Base-by-base conservation (phyloP, 2,113 vertebrate genomes). In the Corydoras maculifer region DNA sequence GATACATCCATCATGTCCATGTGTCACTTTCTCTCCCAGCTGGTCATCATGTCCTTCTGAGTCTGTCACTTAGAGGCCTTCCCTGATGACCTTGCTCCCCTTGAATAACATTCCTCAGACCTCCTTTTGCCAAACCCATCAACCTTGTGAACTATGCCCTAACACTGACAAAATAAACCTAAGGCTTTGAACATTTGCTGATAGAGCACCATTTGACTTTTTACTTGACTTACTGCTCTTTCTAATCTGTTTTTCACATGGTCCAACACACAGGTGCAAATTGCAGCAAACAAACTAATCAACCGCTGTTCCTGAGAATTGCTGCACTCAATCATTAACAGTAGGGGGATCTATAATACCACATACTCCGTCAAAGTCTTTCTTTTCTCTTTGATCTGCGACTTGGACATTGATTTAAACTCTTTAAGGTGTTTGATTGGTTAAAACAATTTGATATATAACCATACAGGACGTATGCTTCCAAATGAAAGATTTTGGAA, bases 41-140 rank as follows among this genome's bases (percentile, higher is more conserved):
- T 67, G 59, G 25, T 75, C 15, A 55, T 55, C 65, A 61, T 72
- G 80, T 29, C 85, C 82, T 86, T 84, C 86, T 87, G 85, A 88
- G 82, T 85, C 85, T 85, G 79, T 78, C 75, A 84, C 77, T 75
- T 77, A 83, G 57, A 68, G 62, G 35, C 9, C 68, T 29, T 84
- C 76, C 63, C 65, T 66, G 60, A 53, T 76, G 32, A 32, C 64
- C 65, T 72, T 48, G 18, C 50, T 76, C 53, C 59, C 18, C 29
- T 71, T 15, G 55, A 64, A 54, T 58, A 62, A 58, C 77, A 79
- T 76, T 78, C 70, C 69, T 61, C 49, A 35, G 9, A 51, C 50
- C 65, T 48, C 25, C 62, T 65, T 75, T 59, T 68, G 59, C 57
- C 65, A 69, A 66, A 69, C 25, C 32, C n/a, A 53, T 65, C 57